Evolutionary conservation across 2,797 vertebrate species (phyloP), one percentile per base, ranked within the genome.

Genomic region (Glossophaga mutica): DNA sequence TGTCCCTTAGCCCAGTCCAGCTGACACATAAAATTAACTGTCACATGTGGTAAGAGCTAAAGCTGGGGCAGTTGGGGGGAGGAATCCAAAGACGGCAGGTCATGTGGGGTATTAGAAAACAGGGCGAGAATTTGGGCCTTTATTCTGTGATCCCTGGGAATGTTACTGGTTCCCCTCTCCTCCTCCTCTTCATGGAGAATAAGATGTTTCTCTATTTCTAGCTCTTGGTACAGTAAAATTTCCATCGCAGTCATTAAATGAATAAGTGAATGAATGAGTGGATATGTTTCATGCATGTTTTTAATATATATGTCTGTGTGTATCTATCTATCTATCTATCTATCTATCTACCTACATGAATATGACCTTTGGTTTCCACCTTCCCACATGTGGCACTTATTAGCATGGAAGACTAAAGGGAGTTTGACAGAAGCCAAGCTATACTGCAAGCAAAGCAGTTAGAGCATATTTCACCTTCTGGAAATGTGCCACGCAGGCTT

Each of bases 361-460:
- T 5, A 6, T 92, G 85, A 94, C 84, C 89, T 85, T 73, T 81
- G 55, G 46, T 74, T 85, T 85, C 44, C 22, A 50, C 73, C 59
- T 81, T 82, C 22, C 67, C 44, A 52, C 39, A 29, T 0, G 6
- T 59, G 42, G 68, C 34, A 0, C 88, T 96, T 94, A 92, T 93
- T 93, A 95, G 82, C 87, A 74, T 21, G 83, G 78, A 73, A 87
- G 77, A 87, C 62, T 90, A 85, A 46, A 70, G 92, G 29, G 91
- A 68, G 65, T 94, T 82, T 96, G 95, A 94, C 48, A 85, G 88
- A 87, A 74, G 86, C 34, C 82, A 87, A 81, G 34, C 84, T 90
- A 55, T 85, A 79, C 5, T 94, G 94, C 86, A 95, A 92, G 82
- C 86, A 67, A 94, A 95, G 93, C 88, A 95, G 82, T 87, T 79